Conservation (phyloP, 2,797 vertebrate species). For the Neolamprologus multifasciatus region DNA sequence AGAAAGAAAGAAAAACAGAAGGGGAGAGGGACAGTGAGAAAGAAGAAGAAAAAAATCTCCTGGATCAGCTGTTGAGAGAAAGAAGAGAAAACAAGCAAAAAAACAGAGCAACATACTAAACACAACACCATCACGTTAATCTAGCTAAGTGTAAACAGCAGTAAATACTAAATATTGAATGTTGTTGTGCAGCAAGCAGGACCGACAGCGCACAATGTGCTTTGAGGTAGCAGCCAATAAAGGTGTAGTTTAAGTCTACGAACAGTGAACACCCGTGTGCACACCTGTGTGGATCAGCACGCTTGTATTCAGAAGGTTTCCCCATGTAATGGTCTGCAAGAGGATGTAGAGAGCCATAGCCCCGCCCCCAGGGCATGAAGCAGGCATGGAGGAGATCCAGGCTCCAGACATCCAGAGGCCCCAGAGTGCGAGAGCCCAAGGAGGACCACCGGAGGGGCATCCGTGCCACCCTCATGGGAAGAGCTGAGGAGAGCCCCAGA, state of each 20-base stretch:
- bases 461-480: accelerated
- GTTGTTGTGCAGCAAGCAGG: accelerated
- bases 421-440: neutral
- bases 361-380: neutral
- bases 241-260: accelerated
- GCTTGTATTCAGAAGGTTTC: neutral
- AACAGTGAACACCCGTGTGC: accelerated
- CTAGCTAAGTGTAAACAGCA: no score
- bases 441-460: neutral
- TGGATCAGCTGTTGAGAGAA: no score
- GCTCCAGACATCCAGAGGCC: accelerated
- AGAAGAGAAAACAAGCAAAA: accelerated
- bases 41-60: no score
- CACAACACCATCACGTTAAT: accelerated
- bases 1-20: no score
- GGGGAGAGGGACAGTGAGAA: no score
- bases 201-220: accelerated
- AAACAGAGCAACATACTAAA: no score
- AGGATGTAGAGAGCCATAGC: accelerated
- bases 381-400: neutral
- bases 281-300: accelerated
- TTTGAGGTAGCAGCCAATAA: accelerated
- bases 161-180: no score
- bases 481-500: accelerated
- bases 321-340: accelerated